These are phyloP conservation scores for Luidia sarsii DNA, from an alignment of 53 echinoderm and acorn worm species.

Conservation along the genomic window DNA sequence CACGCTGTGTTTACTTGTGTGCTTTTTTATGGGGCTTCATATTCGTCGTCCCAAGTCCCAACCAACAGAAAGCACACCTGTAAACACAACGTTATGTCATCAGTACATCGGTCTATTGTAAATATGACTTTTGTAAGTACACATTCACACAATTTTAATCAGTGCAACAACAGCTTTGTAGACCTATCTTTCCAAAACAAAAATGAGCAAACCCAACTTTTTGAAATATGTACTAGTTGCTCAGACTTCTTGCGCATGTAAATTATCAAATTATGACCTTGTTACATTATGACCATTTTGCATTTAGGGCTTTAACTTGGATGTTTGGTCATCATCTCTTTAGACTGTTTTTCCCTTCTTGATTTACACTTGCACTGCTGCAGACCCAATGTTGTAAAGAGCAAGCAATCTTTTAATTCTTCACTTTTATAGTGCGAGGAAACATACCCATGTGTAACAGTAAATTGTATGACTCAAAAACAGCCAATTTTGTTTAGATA, in stretches of 20 bases:
- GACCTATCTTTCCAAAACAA: not conserved
- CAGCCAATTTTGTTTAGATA: no score
- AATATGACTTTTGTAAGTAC: conserved; percentile 9
- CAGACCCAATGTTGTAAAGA: no score
- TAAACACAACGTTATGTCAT: not conserved
- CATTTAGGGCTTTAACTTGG: no score
- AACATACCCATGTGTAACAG: not conserved
- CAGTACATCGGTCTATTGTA: not conserved
- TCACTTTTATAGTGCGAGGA: not conserved
- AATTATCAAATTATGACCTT: not conserved
- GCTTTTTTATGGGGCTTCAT: no score
- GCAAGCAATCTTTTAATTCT: not conserved
- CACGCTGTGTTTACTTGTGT: no score
- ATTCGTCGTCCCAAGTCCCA: no score
- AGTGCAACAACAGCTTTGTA: not conserved
- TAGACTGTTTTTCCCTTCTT: no score
- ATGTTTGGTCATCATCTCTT: no score
- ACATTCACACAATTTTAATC: not conserved
- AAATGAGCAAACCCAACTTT: not conserved
- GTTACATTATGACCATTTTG: not conserved
- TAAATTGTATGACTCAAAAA: not conserved
- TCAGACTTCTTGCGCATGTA: not conserved
- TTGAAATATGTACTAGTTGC: no score
- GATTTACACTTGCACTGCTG: no score
- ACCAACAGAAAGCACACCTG: no score